phyloP scores from a whole-genome alignment of 1,140 invertebrate species.

The Aculops lycopersici region DNA sequence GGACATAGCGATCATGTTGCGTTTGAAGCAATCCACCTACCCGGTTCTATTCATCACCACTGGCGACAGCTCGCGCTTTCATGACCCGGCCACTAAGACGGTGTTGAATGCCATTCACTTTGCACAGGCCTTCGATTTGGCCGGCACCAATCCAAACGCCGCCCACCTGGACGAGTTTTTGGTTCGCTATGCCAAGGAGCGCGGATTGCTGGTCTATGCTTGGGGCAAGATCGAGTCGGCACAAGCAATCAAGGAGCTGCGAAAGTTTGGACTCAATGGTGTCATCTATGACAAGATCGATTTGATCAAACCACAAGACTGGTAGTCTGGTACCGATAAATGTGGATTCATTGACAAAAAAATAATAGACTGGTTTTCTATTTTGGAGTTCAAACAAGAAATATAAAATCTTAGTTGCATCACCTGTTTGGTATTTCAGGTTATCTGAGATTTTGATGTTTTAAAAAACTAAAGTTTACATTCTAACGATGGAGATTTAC shows the following conservation, averaged over 20 bases:
- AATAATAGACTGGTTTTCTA: too few relatives aligned
- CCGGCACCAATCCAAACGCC: not conserved
- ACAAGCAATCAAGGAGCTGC: not conserved
- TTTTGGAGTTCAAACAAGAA: too few relatives aligned
- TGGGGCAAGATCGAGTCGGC: conserved; percentile 2
- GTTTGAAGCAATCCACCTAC: conserved; percentile 5
- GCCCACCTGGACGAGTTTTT: not conserved
- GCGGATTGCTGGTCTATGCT: not conserved
- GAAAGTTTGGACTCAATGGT: not conserved
- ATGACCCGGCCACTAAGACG: conserved; percentile 1
- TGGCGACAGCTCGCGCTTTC: not conserved
- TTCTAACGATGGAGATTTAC: too few relatives aligned
- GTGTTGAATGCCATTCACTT: conserved; percentile 1
- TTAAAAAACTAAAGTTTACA: too few relatives aligned
- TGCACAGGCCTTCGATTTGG: conserved; percentile 3
- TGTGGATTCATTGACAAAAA: too few relatives aligned
- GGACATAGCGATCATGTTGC: conserved; percentile 46
- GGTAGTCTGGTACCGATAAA: too few relatives aligned
- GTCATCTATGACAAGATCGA: conserved; percentile 7
- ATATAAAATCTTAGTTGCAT: too few relatives aligned
- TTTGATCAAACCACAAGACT: too few relatives aligned
- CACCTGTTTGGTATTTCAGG: too few relatives aligned
- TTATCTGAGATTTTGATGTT: too few relatives aligned
- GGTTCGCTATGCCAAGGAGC: not conserved
- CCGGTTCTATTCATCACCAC: conserved; percentile 2